Evolutionary conservation across 2,888 invertebrate species (phyloP).

Genomic region (Patella caerulea): DNA sequence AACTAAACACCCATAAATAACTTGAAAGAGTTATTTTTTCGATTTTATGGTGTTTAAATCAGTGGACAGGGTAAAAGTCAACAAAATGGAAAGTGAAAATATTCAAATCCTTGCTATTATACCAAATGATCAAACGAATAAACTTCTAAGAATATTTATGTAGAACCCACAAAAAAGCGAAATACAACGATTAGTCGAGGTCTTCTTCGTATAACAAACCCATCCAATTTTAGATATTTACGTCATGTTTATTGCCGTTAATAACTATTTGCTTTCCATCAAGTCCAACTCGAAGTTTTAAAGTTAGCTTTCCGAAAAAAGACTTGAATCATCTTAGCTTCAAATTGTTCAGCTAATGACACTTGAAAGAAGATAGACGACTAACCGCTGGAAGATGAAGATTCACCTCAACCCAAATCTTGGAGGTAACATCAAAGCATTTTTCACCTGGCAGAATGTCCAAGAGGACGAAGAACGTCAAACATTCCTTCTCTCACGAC

Average conservation of each 20-base stretch:
- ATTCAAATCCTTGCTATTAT: neutral
- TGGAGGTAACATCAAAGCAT: constrained; percentile 2
- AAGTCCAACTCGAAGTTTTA: neutral
- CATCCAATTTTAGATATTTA: neutral
- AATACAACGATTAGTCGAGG: too few species aligned
- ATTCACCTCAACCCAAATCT: neutral
- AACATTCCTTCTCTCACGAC: too few species aligned
- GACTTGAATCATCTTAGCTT: neutral
- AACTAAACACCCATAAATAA: too few species aligned
- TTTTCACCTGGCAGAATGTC: constrained; percentile 9
- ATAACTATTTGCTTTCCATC: constrained; percentile 9
- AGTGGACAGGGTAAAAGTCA: neutral
- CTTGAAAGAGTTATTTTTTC: too few species aligned
- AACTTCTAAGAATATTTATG: too few species aligned
- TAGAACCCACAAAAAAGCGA: too few species aligned
- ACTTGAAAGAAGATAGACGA: neutral
- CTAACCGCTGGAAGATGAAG: neutral
- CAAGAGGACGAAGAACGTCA: too few species aligned
- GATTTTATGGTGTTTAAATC: neutral
- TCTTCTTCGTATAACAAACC: too few species aligned
- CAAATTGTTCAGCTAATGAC: neutral
- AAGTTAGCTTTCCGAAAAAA: neutral
- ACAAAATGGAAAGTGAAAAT: neutral
- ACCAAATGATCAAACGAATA: neutral
- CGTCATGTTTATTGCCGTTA: constrained; percentile 9